These are phyloP conservation scores for Eueides isabella DNA, from an alignment of 1,140 invertebrate species.

Conservation along the genomic window DNA sequence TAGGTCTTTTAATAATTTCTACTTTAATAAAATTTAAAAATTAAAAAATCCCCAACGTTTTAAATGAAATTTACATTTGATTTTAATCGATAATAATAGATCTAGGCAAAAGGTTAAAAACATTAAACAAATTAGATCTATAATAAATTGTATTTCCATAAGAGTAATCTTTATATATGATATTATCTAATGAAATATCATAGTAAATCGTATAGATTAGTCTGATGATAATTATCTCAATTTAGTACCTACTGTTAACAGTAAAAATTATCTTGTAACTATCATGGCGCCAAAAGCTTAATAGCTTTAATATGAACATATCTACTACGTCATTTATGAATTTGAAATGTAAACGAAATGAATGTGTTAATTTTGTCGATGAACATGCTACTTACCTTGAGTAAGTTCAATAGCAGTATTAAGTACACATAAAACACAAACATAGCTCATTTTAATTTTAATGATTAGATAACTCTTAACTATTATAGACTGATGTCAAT, in stretches of 20 bases:
- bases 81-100: too few species aligned
- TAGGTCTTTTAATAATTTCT: too few species aligned
- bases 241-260: not conserved
- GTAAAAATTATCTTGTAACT: not conserved
- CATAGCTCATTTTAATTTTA: constrained; percentile 38
- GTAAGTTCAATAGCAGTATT: constrained; percentile 62
- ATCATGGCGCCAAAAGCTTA: constrained; percentile 46
- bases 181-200: not conserved
- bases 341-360: constrained; percentile 47
- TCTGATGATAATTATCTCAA: not conserved
- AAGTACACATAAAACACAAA: constrained; percentile 42
- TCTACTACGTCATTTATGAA: constrained; percentile 38
- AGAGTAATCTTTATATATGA: too few species aligned
- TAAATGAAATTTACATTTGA: too few species aligned
- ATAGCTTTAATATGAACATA: constrained; percentile 40
- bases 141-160: too few species aligned
- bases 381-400: constrained; percentile 54
- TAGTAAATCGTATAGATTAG: not conserved
- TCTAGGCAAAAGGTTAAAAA: too few species aligned
- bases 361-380: constrained; percentile 12
- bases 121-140: too few species aligned
- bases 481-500: constrained; percentile 38
- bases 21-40: too few species aligned
- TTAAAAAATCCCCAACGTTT: too few species aligned
- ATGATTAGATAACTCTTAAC: constrained; percentile 47